These are phyloP conservation scores for Taurulus bubalis DNA, from an alignment of 2,113 vertebrate genomes.

Conservation along the genomic window DNA sequence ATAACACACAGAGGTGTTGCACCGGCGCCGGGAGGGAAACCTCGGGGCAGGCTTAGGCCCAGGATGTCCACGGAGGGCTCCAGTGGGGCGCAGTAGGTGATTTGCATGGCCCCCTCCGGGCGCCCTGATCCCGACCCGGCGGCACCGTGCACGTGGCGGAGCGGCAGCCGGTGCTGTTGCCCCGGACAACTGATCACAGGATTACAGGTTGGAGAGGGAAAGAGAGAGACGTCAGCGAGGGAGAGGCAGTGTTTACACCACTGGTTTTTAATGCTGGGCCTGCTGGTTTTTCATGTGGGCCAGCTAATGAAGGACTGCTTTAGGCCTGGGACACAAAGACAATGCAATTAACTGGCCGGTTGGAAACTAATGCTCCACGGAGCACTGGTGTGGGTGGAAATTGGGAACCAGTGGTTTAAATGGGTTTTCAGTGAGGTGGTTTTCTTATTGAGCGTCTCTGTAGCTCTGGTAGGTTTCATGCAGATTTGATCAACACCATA, in stretches of 20 bases:
- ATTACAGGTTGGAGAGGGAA: conserved; percentile 59
- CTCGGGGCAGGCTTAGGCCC: conserved; percentile 45
- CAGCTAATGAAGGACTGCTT: conserved; percentile 36
- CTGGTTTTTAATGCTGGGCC: conserved; percentile 36
- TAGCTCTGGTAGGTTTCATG: not conserved
- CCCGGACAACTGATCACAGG: conserved; percentile 73
- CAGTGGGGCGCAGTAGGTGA: conserved; percentile 41
- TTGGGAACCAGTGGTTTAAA: not conserved
- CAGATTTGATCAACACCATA: not conserved
- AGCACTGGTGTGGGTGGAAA: conserved; percentile 16
- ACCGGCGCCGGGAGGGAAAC: conserved; percentile 36
- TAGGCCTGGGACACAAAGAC: conserved; percentile 18
- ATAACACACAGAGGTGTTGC: conserved; percentile 52
- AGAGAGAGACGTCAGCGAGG: not conserved
- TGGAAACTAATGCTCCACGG: conserved; percentile 32
- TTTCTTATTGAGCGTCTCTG: not conserved
- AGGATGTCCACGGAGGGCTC: conserved; percentile 54
- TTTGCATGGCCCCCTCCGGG: conserved; percentile 69
- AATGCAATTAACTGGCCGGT: conserved; percentile 43
- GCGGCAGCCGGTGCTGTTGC: conserved; percentile 66
- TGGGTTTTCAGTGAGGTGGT: not conserved
- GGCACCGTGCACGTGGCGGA: conserved; percentile 43
- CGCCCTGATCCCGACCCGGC: conserved; percentile 67
- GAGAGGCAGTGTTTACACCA: conserved; percentile 39
- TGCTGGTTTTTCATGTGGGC: conserved; percentile 43